Base-by-base conservation (phyloP, 2,888 invertebrate species). In the Adelognathus sp. region DNA sequence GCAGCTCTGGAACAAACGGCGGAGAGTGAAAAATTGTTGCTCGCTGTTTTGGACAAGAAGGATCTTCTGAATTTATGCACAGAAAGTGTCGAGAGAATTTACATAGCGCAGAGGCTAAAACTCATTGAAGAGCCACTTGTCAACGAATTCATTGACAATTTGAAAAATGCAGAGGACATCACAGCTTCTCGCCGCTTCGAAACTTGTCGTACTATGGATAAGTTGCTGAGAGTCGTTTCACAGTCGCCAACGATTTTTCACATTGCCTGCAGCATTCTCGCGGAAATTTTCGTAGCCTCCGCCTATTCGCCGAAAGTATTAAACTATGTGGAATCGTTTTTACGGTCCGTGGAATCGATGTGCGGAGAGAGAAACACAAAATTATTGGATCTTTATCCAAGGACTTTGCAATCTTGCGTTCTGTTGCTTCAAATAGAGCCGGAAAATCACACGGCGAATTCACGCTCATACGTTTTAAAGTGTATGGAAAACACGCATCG, bases 321-420 rank as follows among this genome's bases (percentile, higher is more conserved):
- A 2, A 63, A 84, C 78, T 89, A 87, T 60, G 85, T 86, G 72
- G 70, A 86, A 74, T 72, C 46, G 21, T 73, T 84, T 58, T 71
- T 89, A 6, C 44, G 83, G 2, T 73, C 70, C 2, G 76, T 88
- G 31, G 33, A 69, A 4, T n/a, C 29, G 4, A 44, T 63, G 50
- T 88, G 88, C 27, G 31, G 74, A 36, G 69, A 71, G 21, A 56
- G 58, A 0, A 56, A 76, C 5, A 85, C 82, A 78, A 83, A 86
- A 46, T 82, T 85, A 36, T 21, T 89, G 52, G 87, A 90, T 74
- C 85, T 90, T 16, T 90, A 90, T 83, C 90, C 90, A 2, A 80
- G 67, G 6, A 74, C 82, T 36, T 78, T 88, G 41, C 88, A 86
- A 61, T 82, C 83, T 6, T 81, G 82, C 54, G 77, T 88, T 1